Evolutionary conservation across 2,113 vertebrate species (phyloP), one percentile per base, ranked within the genome.

Genomic region (Anoplopoma fimbria): DNA sequence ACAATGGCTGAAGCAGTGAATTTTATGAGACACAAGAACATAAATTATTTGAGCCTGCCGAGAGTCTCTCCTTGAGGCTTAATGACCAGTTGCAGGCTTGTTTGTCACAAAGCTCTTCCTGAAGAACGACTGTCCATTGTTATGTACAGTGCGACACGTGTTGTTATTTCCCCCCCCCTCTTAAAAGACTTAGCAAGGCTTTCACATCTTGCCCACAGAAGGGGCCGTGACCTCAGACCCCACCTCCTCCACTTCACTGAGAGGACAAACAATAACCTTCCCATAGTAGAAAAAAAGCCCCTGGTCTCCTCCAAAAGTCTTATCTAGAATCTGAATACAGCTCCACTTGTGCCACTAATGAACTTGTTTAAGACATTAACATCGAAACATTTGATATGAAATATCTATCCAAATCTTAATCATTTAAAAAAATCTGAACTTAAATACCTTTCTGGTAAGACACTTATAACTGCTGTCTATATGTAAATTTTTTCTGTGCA

Each of bases 151-250:
- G 29, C 5, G 77, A 75, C 92, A 91, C 84, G 84, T 91, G 94
- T 87, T 94, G 92, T 95, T 94, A 92, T 94, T 95, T 95, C 92
- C 94, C 87, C 92, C 94, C 87, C 70, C 57, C 53, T 81, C 82
- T 74, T 77, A 80, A 88, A 84, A 76, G 79, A 91, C 64, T 62
- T 45, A 57, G 53, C 73, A 75, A 85, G 76, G 77, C 81, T 79
- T 83, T 82, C 64, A 74, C 83, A 87, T 90, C 91, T 92, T 88
- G 87, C 62, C 75, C 42, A 71, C 38, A 87, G 68, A 81, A 25
- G 74, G 25, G 76, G 74, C 87, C 72, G 2, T 93, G 90, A 88
- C 81, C 86, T 84, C 58, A 81, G 70, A 84, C 83, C 45, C 70
- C 63, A 81, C 84, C 55, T 68, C 62, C 40, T 33, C 45, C 62